These are phyloP conservation scores for Ageneiosus marmoratus DNA, from an alignment of 2,113 vertebrate genomes.

Conservation along the genomic window DNA sequence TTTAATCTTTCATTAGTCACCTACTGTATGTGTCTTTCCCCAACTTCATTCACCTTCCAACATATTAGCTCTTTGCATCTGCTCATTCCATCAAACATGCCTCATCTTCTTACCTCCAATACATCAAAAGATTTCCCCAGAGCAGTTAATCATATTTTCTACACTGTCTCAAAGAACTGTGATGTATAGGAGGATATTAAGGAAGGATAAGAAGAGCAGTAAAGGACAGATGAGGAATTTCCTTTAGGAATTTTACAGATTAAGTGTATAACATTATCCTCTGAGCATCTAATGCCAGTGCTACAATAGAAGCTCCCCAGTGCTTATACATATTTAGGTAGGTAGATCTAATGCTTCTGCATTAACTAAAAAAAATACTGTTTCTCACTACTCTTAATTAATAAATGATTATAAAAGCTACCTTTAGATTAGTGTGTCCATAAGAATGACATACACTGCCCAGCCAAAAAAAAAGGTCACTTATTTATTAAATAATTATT, in stretches of 20 bases:
- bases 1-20: constrained; percentile 39
- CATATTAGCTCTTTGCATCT: constrained; percentile 18
- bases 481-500: too few species aligned
- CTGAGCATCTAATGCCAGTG: background rate
- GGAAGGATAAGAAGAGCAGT: background rate
- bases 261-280: background rate
- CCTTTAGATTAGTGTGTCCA: background rate
- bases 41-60: background rate
- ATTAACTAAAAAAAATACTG: too few species aligned
- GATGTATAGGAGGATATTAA: background rate
- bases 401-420: background rate
- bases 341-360: background rate
- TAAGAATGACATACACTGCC: too few species aligned
- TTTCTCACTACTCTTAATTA: too few species aligned
- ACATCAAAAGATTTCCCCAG: constrained; percentile 7
- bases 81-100: constrained; percentile 25
- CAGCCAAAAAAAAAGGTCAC: too few species aligned
- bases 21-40: background rate
- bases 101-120: constrained; percentile 17
- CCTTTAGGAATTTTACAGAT: background rate
- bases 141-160: constrained; percentile 16
- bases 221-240: background rate
- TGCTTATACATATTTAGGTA: background rate
- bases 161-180: constrained; percentile 9
- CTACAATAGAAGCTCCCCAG: background rate